Conservation (phyloP, 2,888 invertebrate genomes). For the Caenorhabditis afra region DNA sequence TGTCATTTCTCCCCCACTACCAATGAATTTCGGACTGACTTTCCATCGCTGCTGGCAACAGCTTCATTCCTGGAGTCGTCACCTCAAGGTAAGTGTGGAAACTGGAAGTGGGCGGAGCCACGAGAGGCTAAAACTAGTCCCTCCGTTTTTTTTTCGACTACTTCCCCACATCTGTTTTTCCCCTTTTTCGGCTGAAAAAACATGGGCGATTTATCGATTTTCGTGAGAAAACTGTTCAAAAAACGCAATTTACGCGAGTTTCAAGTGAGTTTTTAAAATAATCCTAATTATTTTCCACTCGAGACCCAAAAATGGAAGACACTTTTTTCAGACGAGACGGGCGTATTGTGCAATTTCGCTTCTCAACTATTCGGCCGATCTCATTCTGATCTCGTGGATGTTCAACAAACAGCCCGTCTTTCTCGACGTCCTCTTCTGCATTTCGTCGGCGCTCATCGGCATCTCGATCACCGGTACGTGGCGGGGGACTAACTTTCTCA, state of each 20-base stretch:
- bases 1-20: not conserved
- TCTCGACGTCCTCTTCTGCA: constrained; percentile 58
- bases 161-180: constrained; percentile 5
- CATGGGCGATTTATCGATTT: not conserved
- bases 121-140: not conserved
- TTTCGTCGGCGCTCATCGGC: constrained; percentile 59
- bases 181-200: not conserved
- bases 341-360: constrained; percentile 59
- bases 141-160: not conserved
- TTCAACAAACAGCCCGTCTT: constrained; percentile 57
- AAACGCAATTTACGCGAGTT: constrained; percentile 33
- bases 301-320: too few species aligned
- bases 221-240: constrained; percentile 25
- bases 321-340: constrained; percentile 52
- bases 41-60: constrained; percentile 25
- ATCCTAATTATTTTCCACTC: too few species aligned
- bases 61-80: constrained; percentile 33
- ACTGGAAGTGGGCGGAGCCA: not conserved
- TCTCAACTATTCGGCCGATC: constrained; percentile 54
- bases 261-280: constrained; percentile 31
- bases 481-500: not conserved
- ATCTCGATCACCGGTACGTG: constrained; percentile 51
- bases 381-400: constrained; percentile 60
- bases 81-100: constrained; percentile 26
- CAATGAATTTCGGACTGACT: constrained; percentile 22